These are phyloP conservation scores for Eumacrocentrus americanus DNA, from an alignment of 2,888 invertebrate genomes.

Conservation along the genomic window DNA sequence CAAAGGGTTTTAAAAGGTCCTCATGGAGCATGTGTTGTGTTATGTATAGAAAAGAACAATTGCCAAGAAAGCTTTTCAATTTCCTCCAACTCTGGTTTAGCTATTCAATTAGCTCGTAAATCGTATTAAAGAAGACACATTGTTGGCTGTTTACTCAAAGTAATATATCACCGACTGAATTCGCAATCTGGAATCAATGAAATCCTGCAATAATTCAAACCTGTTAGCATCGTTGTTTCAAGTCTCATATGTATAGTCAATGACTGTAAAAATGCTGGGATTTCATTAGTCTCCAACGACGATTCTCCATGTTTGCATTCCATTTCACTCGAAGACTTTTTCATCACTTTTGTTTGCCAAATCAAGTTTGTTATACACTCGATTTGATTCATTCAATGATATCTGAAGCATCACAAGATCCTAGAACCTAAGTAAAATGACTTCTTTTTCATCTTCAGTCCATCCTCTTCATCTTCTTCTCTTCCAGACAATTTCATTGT, in stretches of 20 bases:
- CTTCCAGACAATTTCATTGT: slow-evolving; percentile 1
- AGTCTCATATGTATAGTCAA: too few relatives aligned
- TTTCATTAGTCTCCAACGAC: neutral
- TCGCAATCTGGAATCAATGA: neutral
- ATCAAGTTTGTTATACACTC: slow-evolving; percentile 2
- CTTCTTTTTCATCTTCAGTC: neutral
- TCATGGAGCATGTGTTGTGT: too few relatives aligned
- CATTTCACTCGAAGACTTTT: neutral
- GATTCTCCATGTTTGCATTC: neutral
- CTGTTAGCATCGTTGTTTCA: neutral
- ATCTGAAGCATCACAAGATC: too few relatives aligned
- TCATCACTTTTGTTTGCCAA: neutral
- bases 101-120: slow-evolving; percentile 45
- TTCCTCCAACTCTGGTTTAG: slow-evolving; percentile 30
- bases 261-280: too few relatives aligned
- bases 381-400: neutral
- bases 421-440: slow-evolving; percentile 1
- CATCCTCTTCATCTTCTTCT: neutral
- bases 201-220: neutral
- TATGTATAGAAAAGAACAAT: neutral
- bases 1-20: slow-evolving; percentile 51
- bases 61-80: slow-evolving; percentile 40
- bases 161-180: too few relatives aligned
- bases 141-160: neutral
- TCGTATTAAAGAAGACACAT: slow-evolving; percentile 17